Base-by-base conservation (phyloP, 2,113 vertebrate genomes). In the Sinocyclocheilus anshuiensis region DNA sequence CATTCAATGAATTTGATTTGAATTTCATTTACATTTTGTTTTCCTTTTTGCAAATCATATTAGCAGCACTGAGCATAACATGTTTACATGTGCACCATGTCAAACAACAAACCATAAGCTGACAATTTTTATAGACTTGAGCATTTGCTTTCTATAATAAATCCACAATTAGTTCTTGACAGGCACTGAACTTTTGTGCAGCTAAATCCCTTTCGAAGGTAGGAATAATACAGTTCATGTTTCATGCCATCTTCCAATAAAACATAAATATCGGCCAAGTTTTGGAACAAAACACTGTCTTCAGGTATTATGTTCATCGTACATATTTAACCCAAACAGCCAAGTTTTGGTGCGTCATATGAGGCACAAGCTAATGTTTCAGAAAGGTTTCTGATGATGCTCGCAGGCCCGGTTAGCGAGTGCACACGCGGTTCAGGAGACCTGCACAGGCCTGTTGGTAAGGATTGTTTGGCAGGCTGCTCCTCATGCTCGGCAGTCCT, bases 371-470 rank as follows among this genome's bases (percentile, higher is more conserved):
- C 33, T 55, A 39, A 42, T 10, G 42, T 71, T 83, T 48, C 75
- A n/a, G 33, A 53, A 13, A 1, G 24, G 16, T 71, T 39, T 39
- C 26, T 45, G 63, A 16, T 39, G 81, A 53, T 26, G 4, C 36
- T 45, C 7, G 22, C 48, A 20, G 45, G 9, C 74, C 45, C 6
- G 18, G 48, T 71, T 72, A 71, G 61, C 22, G 74, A 78, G 71
- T 57, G 6, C 50, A 36, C 11, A 24, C 15, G 4, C 39, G 7
- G 69, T 75, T 29, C 42, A 63, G 24, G 4, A 36, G 88, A 85
- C 86, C 86, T 85, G 83, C 86, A 22, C 59, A 42, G 83, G 83
- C 86, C 88, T 87, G 88, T 86, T 71, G 75, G 88, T 84, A 78
- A 82, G 81, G 71, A 86, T 85, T 45, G 57, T 82, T 78, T 85